A percentile compares a stretch with the other conserved stretches of the same genome.
These are phyloP conservation scores for Chaetodon trifasciatus DNA, from an alignment of 2,797 vertebrate genomes.

Conservation along the genomic window DNA sequence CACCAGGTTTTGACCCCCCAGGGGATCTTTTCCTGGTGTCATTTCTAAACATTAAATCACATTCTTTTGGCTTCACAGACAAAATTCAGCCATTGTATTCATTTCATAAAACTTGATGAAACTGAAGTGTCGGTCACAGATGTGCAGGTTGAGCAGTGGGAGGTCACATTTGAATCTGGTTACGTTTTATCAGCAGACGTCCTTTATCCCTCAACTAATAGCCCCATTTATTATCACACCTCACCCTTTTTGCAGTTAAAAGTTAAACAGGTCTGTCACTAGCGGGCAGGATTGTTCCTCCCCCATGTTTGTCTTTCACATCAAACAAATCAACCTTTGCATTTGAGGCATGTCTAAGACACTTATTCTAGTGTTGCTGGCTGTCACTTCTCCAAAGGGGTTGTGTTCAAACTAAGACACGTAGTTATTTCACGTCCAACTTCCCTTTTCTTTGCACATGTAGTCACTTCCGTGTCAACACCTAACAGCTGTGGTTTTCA, in stretches of 20 bases:
- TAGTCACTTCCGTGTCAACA: background rate
- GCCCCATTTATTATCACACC: background rate
- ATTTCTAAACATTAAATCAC: background rate
- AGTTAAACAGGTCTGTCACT: background rate
- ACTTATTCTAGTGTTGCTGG: background rate
- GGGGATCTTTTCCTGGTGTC: background rate
- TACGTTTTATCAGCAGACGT: background rate
- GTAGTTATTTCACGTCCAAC: accelerated
- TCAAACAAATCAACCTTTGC: too few species aligned
- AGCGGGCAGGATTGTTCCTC: background rate
- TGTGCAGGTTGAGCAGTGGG: background rate
- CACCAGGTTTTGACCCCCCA: too few species aligned
- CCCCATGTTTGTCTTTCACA: background rate
- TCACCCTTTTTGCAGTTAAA: background rate
- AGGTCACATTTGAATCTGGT: background rate
- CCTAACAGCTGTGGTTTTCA: background rate
- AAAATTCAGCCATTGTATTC: background rate
- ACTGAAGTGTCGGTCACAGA: too few species aligned
- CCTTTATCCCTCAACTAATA: background rate
- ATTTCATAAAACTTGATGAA: background rate
- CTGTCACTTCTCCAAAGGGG: background rate
- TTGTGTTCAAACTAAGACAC: background rate
- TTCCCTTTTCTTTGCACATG: background rate
- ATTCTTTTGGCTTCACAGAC: background rate
- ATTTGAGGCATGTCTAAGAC: background rate